Conservation (phyloP, 2,113 vertebrate species). For the Helogale parvula region DNA sequence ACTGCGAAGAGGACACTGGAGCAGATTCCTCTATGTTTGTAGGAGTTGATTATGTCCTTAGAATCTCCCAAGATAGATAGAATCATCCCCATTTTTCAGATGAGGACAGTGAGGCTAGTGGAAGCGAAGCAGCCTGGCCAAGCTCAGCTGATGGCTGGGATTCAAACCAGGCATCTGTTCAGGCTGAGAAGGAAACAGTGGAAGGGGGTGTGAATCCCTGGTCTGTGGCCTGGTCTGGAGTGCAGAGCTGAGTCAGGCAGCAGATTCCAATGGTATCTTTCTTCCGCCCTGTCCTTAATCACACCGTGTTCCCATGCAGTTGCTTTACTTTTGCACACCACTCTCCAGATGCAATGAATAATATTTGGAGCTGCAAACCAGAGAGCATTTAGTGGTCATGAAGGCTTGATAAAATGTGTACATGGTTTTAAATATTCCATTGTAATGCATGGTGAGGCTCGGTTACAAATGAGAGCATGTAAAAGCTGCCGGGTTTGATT, state of each 20-base stretch:
- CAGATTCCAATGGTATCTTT: background rate
- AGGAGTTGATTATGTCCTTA: background rate
- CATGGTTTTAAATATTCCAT: slow-evolving; percentile 84
- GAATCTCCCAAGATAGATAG: background rate
- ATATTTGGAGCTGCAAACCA: slow-evolving; percentile 80
- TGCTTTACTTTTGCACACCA: slow-evolving; percentile 50
- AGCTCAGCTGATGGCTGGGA: background rate
- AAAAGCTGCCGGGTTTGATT: slow-evolving; percentile 86
- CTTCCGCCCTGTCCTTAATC: background rate
- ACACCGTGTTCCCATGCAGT: background rate
- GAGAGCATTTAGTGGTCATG: slow-evolving; percentile 82
- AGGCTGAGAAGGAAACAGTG: background rate
- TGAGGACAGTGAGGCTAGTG: background rate
- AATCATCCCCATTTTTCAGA: background rate
- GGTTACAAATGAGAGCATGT: slow-evolving; percentile 86
- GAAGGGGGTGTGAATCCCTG: background rate
- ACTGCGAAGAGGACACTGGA: background rate
- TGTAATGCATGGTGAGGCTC: slow-evolving; percentile 85
- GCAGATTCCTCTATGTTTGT: background rate
- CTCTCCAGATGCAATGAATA: slow-evolving; percentile 68
- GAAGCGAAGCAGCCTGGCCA: background rate
- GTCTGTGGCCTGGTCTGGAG: background rate
- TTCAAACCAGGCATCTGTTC: background rate
- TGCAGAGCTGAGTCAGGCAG: background rate
- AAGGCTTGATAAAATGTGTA: slow-evolving; percentile 84